Percentiles rank a stretch among this genome's conserved stretches.
Evolutionary conservation across 2,797 vertebrate genomes (phyloP).

Genomic region (Lycodopsis pacificus): DNA sequence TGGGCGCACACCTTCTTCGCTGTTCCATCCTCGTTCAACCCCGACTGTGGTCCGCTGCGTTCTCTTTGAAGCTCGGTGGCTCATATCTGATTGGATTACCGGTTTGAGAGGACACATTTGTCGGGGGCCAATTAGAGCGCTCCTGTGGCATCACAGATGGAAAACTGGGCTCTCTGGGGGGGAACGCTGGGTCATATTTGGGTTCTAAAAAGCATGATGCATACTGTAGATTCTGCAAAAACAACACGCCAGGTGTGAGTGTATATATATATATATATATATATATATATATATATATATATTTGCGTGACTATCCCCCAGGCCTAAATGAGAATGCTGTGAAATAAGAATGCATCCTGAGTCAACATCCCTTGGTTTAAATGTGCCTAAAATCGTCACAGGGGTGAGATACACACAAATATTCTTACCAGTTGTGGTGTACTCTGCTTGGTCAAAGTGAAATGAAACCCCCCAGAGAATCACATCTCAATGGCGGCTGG

Average conservation of each 20-base stretch:
- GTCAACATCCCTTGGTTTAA: slow-evolving; percentile 51
- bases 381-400: slow-evolving; percentile 36
- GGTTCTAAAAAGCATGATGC: slow-evolving; percentile 59
- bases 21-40: background rate
- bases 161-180: slow-evolving; percentile 64
- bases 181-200: slow-evolving; percentile 57
- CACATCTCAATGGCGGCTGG: slow-evolving; percentile 80
- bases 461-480: slow-evolving; percentile 72
- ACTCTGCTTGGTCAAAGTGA: slow-evolving; percentile 68
- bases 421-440: slow-evolving; percentile 71
- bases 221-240: slow-evolving; percentile 63
- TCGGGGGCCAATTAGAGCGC: slow-evolving; percentile 77
- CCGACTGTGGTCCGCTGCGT: slow-evolving; percentile 4
- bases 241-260: slow-evolving; percentile 71
- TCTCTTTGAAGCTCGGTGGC: slow-evolving; percentile 51
- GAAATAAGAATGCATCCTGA: slow-evolving; percentile 54
- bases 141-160: slow-evolving; percentile 77
- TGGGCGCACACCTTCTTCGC: slow-evolving; percentile 4
- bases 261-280: no score
- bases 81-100: slow-evolving; percentile 78
- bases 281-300: slow-evolving; percentile 38
- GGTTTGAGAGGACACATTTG: slow-evolving; percentile 74
- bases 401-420: slow-evolving; percentile 3
- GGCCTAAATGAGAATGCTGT: slow-evolving; percentile 51
- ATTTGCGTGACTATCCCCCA: slow-evolving; percentile 43